Conservation (phyloP, 2,113 vertebrate species). For the Dipodomys stephensi region DNA sequence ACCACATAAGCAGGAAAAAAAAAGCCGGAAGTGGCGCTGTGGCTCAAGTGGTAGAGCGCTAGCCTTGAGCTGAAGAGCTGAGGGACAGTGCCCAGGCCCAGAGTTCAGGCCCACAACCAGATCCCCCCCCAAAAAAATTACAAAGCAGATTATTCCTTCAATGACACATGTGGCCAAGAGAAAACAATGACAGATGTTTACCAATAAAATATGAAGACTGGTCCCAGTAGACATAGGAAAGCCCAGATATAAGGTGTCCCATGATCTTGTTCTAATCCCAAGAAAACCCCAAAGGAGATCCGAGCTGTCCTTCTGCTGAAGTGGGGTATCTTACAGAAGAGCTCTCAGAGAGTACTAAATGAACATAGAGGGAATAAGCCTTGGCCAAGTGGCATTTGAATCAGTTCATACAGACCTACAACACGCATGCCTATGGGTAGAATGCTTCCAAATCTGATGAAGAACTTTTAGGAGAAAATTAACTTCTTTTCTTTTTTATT, state of each 20-base stretch:
- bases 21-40: too few relatives aligned
- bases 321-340: not conserved
- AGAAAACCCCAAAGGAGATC: not conserved
- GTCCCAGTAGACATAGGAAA: not conserved
- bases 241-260: not conserved
- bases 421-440: not conserved
- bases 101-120: too few relatives aligned
- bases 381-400: not conserved
- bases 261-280: not conserved
- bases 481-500: not conserved
- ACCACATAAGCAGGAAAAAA: too few relatives aligned
- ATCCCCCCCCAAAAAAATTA: too few relatives aligned
- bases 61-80: too few relatives aligned
- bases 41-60: too few relatives aligned
- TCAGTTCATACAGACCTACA: not conserved
- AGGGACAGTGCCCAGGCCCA: too few relatives aligned
- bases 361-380: not conserved
- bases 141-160: not conserved
- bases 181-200: not conserved
- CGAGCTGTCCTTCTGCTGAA: not conserved
- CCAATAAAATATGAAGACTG: not conserved
- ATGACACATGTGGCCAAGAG: not conserved
- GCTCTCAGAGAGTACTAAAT: not conserved
- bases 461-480: not conserved
- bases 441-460: slow-evolving; percentile 10